Evolutionary conservation across 2,113 vertebrate species (phyloP), one percentile per base, ranked within the genome.

Genomic region (Xiphophorus hellerii): DNA sequence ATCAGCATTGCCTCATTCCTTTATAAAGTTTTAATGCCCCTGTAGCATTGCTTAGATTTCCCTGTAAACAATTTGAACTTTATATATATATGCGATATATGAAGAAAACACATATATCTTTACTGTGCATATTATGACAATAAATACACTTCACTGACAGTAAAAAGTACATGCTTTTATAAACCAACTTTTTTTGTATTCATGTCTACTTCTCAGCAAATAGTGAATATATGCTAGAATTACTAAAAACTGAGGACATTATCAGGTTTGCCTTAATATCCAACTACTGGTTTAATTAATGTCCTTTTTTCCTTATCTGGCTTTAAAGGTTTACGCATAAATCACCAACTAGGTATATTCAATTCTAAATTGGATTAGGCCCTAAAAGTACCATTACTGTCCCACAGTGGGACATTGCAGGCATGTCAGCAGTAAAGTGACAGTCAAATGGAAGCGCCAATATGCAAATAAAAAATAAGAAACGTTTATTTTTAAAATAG

Each of bases 201-300:
- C 27, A 13, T 28, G 30, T 3, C 4, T 62, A 28, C 1, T 1
- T 27, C 10, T 62, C 12, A 51, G 44, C 17, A 62, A 62, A 29
- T 66, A 80, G 69, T 76, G 78, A 65, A 63, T 12, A 69, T 69
- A 77, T 54, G 66, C 72, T 62, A 67, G 81, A 73, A 84, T 37
- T 64, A 74, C 84, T 76, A 64, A 80, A 75, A 20, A 29, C 27
- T 77, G 70, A 73, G 44, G 62, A 66, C 78, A 62, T 82, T 78
- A 81, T 68, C 71, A 69, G 63, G 60, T 76, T 87, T 87, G 75
- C 31, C 68, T 58, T 61, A 86, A 66, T 54, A 80, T 30, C 9
- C 15, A 71, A 27, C 64, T 61, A 37, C 60, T 84, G 77, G 51
- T 78, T 84, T 90, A 58, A 78, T 73, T 62, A 28, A 29, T 71